Evolutionary conservation across 1,140 invertebrate species (phyloP).

Genomic region (Batillaria attramentaria): DNA sequence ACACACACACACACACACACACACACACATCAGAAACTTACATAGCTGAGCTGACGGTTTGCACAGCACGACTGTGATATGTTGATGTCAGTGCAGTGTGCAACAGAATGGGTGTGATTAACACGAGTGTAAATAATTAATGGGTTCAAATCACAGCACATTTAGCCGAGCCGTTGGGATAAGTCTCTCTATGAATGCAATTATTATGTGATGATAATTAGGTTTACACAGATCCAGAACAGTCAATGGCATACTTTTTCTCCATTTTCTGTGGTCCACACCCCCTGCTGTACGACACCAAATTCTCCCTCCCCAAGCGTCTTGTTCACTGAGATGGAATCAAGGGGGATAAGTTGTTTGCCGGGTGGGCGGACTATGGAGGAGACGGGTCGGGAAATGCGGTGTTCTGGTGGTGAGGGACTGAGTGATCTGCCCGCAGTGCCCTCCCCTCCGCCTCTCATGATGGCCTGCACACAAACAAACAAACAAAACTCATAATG

Average conservation of each 20-base stretch:
- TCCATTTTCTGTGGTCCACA: slow-evolving; percentile 94
- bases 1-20: too few species aligned
- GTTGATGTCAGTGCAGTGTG: too few species aligned
- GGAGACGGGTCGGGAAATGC: slow-evolving; percentile 54
- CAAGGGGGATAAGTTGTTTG: slow-evolving; percentile 96
- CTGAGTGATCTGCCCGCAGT: slow-evolving; percentile 46
- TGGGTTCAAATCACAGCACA: too few species aligned
- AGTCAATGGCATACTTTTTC: slow-evolving; percentile 82
- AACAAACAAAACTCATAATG: slow-evolving; percentile 16
- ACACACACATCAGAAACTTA: too few species aligned
- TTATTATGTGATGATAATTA: too few species aligned
- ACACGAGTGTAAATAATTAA: too few species aligned
- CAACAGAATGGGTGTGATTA: too few species aligned
- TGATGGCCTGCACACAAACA: slow-evolving; percentile 56
- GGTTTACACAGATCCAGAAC: neutral
- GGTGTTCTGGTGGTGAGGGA: slow-evolving; percentile 60
- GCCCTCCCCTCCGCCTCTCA: slow-evolving; percentile 50
- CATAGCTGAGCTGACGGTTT: too few species aligned
- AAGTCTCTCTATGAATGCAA: too few species aligned
- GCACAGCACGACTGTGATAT: too few species aligned
- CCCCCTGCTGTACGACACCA: slow-evolving; percentile 96
- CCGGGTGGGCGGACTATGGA: slow-evolving; percentile 71
- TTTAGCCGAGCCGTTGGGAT: too few species aligned
- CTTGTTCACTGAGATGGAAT: slow-evolving; percentile 94
- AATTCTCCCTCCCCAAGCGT: slow-evolving; percentile 97